phyloP scores from a whole-genome alignment of 2,113 vertebrate genomes.

The Nestor notabilis region DNA sequence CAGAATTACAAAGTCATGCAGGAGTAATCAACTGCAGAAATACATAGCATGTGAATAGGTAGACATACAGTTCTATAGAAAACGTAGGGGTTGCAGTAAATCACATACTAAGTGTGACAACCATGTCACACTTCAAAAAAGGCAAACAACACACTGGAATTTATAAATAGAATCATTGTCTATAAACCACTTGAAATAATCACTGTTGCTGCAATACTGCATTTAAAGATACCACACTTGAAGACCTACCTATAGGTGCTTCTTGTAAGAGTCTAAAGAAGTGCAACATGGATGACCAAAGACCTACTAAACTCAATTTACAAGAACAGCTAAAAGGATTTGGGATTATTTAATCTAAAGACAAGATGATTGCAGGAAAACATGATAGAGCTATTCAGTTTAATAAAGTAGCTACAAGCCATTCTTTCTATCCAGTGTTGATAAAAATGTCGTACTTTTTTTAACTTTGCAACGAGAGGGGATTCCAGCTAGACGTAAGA shows the following conservation, averaged over 20 bases:
- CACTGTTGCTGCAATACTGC: background rate
- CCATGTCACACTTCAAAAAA: background rate
- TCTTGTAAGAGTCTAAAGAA: background rate
- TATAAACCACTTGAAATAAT: background rate
- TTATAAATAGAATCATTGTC: background rate
- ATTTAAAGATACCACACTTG: background rate
- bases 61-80: background rate
- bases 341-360: background rate
- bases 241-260: background rate
- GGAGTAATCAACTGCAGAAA: background rate
- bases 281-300: background rate
- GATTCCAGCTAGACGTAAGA: background rate
- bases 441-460: background rate
- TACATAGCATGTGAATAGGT: background rate
- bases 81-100: background rate
- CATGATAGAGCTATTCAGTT: background rate
- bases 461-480: background rate
- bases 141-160: background rate
- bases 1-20: background rate
- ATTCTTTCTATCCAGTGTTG: background rate
- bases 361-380: background rate
- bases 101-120: background rate
- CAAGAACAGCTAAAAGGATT: background rate
- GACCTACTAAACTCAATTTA: background rate
- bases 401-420: background rate